Evolutionary conservation across 2,113 vertebrate genomes (phyloP).

Genomic region (Mungos mungo): DNA sequence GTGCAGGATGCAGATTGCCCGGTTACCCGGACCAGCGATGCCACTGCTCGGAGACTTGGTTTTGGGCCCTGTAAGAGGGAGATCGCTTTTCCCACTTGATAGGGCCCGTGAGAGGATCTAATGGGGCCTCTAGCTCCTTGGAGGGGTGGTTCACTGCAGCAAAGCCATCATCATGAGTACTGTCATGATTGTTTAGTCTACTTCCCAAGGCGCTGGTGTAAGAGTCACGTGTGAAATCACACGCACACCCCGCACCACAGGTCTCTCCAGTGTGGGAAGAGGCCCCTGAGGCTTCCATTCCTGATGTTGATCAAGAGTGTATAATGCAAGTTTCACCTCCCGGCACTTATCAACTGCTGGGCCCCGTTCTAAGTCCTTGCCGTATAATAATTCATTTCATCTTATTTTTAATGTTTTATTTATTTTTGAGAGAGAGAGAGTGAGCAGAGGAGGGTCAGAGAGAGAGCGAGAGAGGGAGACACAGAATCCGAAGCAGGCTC

Average conservation of each 20-base stretch:
- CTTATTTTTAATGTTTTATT: neutral
- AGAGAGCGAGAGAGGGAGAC: too few species aligned
- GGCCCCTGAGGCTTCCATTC: neutral
- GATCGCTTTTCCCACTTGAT: neutral
- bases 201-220: neutral
- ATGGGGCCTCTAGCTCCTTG: neutral
- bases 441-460: too few species aligned
- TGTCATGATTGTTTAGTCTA: neutral
- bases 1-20: fast-evolving
- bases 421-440: too few species aligned
- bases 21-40: neutral
- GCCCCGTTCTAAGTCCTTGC: neutral
- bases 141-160: neutral
- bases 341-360: neutral
- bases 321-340: neutral
- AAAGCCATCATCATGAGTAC: neutral
- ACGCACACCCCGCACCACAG: neutral
- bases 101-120: neutral
- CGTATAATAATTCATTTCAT: neutral
- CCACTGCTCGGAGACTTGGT: neutral
- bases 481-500: too few species aligned
- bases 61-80: neutral
- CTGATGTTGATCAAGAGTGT: neutral
- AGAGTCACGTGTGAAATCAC: neutral
- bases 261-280: neutral